phyloP scores from a whole-genome alignment of 1,140 invertebrate species.

The Bombus confusus region DNA sequence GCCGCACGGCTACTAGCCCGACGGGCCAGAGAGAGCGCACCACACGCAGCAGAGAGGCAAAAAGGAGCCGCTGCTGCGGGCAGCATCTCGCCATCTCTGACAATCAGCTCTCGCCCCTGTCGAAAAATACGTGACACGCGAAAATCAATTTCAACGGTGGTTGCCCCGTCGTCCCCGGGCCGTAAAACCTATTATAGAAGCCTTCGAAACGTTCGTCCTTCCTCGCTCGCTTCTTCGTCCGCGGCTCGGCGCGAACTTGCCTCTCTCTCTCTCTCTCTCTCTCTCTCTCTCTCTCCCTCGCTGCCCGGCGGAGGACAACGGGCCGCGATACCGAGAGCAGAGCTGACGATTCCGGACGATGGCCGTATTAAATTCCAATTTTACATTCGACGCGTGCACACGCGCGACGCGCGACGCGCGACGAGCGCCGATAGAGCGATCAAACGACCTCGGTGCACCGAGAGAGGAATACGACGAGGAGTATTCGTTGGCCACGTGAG shows the following conservation, averaged over 20 bases:
- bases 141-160: slow-evolving; percentile 77
- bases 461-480: neutral
- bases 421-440: neutral
- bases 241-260: neutral
- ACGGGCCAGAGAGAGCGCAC: neutral
- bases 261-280: neutral
- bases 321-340: too few relatives aligned
- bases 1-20: neutral
- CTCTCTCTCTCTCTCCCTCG: neutral
- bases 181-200: slow-evolving; percentile 60
- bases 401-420: too few relatives aligned
- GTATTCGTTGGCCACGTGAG: neutral
- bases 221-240: neutral
- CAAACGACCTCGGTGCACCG: neutral
- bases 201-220: neutral
- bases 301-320: neutral
- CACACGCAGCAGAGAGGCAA: slow-evolving; percentile 22
- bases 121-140: slow-evolving; percentile 74
- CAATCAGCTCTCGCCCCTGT: slow-evolving; percentile 53
- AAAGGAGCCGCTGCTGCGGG: slow-evolving; percentile 58
- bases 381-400: slow-evolving; percentile 5
- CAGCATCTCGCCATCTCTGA: slow-evolving; percentile 48
- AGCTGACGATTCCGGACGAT: neutral
- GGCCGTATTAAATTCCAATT: slow-evolving; percentile 23
- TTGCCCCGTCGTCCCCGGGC: slow-evolving; percentile 51